These are phyloP conservation scores for Epinotia brunnichana DNA, from an alignment of 2,888 invertebrate genomes.

Conservation along the genomic window DNA sequence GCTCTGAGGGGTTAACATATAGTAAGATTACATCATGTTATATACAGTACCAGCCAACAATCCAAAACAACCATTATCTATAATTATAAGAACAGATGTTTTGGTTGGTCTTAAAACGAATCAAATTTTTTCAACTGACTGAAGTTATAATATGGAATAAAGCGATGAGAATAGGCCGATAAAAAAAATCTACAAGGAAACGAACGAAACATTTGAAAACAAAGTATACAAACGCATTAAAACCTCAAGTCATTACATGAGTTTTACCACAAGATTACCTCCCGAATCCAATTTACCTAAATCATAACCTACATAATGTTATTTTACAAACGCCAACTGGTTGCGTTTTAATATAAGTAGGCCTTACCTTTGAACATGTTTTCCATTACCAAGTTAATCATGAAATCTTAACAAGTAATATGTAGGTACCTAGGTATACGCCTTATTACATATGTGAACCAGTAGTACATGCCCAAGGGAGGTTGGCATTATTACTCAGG, in stretches of 20 bases:
- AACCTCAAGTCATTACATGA: neutral
- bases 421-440: neutral
- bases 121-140: too few relatives aligned
- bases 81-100: too few relatives aligned
- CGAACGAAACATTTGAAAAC: neutral
- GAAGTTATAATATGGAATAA: too few relatives aligned
- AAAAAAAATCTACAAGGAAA: neutral
- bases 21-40: too few relatives aligned
- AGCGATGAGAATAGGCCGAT: too few relatives aligned
- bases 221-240: neutral
- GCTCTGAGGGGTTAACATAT: too few relatives aligned
- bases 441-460: constrained; percentile 19
- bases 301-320: constrained; percentile 22
- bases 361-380: constrained; percentile 28
- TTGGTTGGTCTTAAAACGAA: too few relatives aligned
- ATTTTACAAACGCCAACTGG: constrained; percentile 20
- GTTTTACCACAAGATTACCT: constrained; percentile 2
- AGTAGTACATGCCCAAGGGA: constrained; percentile 32
- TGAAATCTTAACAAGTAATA: constrained; percentile 11
- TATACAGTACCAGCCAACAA: too few relatives aligned
- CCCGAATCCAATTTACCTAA: constrained; percentile 12
- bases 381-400: constrained; percentile 33
- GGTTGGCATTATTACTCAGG: constrained; percentile 23
- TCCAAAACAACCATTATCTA: too few relatives aligned
- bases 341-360: constrained; percentile 30